These are phyloP conservation scores for Schizopygopsis pylzovi DNA, from an alignment of 2,797 vertebrate genomes.

Conservation along the genomic window DNA sequence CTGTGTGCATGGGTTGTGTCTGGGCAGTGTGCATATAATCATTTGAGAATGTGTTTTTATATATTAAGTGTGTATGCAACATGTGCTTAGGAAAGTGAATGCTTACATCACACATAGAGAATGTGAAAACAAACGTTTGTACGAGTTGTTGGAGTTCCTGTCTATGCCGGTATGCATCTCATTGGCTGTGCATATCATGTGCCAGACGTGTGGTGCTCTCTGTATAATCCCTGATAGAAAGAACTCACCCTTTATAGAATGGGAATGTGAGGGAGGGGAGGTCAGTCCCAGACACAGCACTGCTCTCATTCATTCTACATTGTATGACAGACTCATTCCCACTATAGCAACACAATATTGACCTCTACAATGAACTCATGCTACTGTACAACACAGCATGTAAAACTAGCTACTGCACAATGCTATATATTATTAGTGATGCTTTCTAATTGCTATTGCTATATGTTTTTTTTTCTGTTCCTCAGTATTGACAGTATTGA, in stretches of 20 bases:
- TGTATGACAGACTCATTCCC: conserved; percentile 40
- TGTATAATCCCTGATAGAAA: conserved; percentile 52
- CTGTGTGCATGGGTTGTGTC: conserved; percentile 6
- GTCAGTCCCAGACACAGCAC: conserved; percentile 33
- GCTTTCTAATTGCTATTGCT: not conserved
- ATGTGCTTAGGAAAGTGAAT: not conserved
- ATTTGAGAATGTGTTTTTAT: conserved; percentile 1
- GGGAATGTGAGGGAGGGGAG: conserved; percentile 31
- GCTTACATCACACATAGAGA: not conserved
- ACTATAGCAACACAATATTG: conserved; percentile 42
- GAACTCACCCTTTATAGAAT: conserved; percentile 43
- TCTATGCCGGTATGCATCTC: conserved; percentile 17
- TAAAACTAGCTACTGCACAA: not conserved
- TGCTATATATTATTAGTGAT: not conserved
- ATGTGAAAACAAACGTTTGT: not conserved
- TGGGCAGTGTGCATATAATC: not conserved
- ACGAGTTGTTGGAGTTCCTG: not conserved
- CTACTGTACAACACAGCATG: not conserved
- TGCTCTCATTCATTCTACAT: conserved; percentile 21
- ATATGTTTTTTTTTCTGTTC: not conserved
- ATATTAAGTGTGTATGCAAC: not conserved
- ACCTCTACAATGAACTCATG: not conserved
- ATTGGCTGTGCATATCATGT: conserved; percentile 29
- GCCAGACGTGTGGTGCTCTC: conserved; percentile 6
- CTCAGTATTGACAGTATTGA: not conserved